Percentiles rank a stretch among this genome's conserved stretches.
Conservation (phyloP, 2,888 invertebrate genomes). For the Cheilosia scutellata region DNA sequence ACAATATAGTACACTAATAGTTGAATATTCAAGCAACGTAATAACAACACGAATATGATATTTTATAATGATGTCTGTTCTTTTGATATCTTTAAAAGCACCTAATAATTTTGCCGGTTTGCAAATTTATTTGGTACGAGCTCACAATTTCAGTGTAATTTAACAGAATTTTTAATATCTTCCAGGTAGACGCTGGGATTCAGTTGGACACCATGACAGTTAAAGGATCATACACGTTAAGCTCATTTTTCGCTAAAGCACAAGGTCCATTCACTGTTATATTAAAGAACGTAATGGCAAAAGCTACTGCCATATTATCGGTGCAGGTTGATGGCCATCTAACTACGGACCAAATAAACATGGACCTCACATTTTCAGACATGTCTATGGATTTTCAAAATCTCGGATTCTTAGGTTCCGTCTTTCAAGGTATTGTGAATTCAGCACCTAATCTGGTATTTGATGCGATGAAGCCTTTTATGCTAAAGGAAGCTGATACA, state of each 20-base stretch:
- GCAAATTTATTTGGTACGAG: too few relatives aligned
- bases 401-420: constrained; percentile 89
- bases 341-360: constrained; percentile 90
- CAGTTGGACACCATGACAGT: constrained; percentile 89
- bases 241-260: constrained; percentile 89
- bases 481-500: constrained; percentile 91
- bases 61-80: too few relatives aligned
- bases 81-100: too few relatives aligned
- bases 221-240: constrained; percentile 90
- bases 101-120: background rate
- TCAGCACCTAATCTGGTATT: constrained; percentile 92
- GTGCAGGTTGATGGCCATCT: constrained; percentile 91
- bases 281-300: constrained; percentile 88
- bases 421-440: constrained; percentile 91
- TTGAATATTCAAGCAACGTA: too few relatives aligned
- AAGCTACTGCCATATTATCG: constrained; percentile 88
- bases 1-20: too few relatives aligned
- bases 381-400: constrained; percentile 93
- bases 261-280: constrained; percentile 92
- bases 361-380: constrained; percentile 90
- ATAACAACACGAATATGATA: too few relatives aligned
- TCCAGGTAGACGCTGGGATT: constrained; percentile 89
- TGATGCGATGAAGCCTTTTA: constrained; percentile 93
- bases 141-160: background rate
- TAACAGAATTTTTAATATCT: background rate